phyloP scores from a whole-genome alignment of 2,888 invertebrate genomes.

The Lasioglossum morio region DNA sequence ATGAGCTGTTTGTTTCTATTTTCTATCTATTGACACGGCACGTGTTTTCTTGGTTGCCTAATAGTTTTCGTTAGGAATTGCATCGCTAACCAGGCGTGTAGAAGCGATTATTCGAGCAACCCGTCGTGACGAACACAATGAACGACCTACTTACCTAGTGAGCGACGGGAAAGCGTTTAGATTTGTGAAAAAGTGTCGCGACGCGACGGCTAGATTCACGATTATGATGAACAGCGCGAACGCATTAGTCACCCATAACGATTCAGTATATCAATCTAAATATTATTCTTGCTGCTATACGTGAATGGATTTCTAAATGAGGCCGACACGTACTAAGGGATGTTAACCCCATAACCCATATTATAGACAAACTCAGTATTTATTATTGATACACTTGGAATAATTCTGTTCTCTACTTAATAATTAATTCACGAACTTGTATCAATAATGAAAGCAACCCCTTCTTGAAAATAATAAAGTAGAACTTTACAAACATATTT shows the following conservation, averaged over 20 bases:
- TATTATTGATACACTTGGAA: not conserved
- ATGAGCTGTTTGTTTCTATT: not conserved
- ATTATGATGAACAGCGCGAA: not conserved
- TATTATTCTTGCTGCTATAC: not conserved
- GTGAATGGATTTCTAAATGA: not conserved
- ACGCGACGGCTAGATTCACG: not conserved
- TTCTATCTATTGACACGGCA: not conserved
- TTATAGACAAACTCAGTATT: not conserved
- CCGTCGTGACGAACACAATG: constrained; percentile 46
- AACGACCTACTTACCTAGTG: constrained; percentile 56
- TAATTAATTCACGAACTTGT: too few species aligned
- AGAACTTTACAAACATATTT: not conserved
- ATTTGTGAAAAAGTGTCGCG: constrained; percentile 1
- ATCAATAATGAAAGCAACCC: too few species aligned
- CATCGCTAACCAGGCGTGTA: not conserved
- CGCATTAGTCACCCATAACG: not conserved
- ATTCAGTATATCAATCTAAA: not conserved
- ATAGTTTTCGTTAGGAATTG: not conserved
- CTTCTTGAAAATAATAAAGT: too few species aligned
- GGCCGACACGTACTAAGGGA: not conserved
- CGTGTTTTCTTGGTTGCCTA: not conserved
- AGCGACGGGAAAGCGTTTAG: constrained; percentile 4
- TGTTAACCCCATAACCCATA: not conserved
- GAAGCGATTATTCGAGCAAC: constrained; percentile 26
- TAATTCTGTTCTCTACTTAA: not conserved